Base-by-base conservation (phyloP, 2,888 invertebrate species). In the Ochlodes sylvanus region DNA sequence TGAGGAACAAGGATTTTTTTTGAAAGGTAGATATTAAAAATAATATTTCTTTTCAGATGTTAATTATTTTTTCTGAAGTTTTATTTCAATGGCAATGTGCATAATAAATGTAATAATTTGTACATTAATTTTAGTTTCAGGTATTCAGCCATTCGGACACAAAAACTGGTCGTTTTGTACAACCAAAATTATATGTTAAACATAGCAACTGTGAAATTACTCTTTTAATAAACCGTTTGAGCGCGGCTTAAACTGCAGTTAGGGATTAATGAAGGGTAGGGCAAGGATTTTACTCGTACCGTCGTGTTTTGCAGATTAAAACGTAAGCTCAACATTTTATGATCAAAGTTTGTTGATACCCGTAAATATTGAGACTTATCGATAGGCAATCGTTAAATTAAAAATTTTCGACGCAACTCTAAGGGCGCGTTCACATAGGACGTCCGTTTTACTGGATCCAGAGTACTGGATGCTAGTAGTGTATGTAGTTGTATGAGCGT, bases 181-280 rank as follows among this genome's bases (percentile, higher is more conserved):
- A 50, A 12, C 4, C 10, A 17, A 50, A 34, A 64, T 62, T 52
- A 50, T 41, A 41, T 57, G 19, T 41, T 19, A 44, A 58, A 60
- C 27, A 41, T 57, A 15, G 44, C 10, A 44, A 27, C 44, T 27
- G 47, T 61, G 21, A 52, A 52, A 62, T 52, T 50, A 14, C 78
- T 83, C 84, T 83, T 47, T 85, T 87, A 86, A 87, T 87, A 87
- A 84, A 82, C 80, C 82, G 79, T 82, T 87, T 84, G 84, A 87
- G 81, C 79, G 71, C 73, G 73, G 83, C 81, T 86, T 83, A 82
- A 83, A 80, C 79, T 83, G 81, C 82, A 85, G 83, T 84, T 85
- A 77, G 77, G 78, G 82, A 82, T 84, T 82, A 83, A 81, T 79
- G 75, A 9, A 52, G 62, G 50, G 61, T 12, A 34, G 34, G 50